A percentile compares a stretch with the other conserved stretches of the same genome.
Evolutionary conservation across 2,113 vertebrate species (phyloP).

Genomic region (Crotalus horridus): DNA sequence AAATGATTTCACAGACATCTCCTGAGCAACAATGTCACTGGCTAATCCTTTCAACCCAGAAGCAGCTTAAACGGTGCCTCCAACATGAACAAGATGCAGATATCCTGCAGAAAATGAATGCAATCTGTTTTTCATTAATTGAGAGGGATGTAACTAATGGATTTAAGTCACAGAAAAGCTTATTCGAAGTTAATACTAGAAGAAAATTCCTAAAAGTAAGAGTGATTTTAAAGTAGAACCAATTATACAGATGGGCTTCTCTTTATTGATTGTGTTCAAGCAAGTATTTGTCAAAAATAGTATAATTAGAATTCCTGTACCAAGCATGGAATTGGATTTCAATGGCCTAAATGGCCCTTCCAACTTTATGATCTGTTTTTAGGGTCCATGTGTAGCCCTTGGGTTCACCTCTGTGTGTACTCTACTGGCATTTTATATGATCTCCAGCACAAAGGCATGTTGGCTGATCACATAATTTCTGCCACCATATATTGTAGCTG

Average conservation of each 20-base stretch:
- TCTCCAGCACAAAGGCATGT: too few relatives aligned
- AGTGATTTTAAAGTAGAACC: background rate
- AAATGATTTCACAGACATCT: background rate
- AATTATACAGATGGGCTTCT: background rate
- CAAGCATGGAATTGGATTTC: background rate
- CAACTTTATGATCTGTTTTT: background rate
- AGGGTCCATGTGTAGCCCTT: background rate
- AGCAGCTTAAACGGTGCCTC: background rate
- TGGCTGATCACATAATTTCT: background rate
- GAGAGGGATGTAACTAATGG: background rate
- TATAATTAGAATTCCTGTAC: background rate
- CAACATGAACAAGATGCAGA: background rate
- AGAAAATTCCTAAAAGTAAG: background rate
- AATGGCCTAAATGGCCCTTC: background rate
- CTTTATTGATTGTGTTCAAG: background rate
- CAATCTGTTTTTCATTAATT: background rate
- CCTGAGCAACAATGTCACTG: background rate
- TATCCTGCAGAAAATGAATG: background rate
- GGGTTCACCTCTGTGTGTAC: background rate
- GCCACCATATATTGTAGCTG: background rate
- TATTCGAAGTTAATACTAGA: background rate
- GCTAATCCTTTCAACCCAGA: background rate
- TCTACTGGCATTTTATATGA: background rate
- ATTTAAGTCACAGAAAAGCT: background rate
- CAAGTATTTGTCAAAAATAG: background rate